A percentile compares a stretch with the other conserved stretches of the same genome.
phyloP scores from a whole-genome alignment of 2,888 invertebrate species.

The Lepidocyrtinus sp. region DNA sequence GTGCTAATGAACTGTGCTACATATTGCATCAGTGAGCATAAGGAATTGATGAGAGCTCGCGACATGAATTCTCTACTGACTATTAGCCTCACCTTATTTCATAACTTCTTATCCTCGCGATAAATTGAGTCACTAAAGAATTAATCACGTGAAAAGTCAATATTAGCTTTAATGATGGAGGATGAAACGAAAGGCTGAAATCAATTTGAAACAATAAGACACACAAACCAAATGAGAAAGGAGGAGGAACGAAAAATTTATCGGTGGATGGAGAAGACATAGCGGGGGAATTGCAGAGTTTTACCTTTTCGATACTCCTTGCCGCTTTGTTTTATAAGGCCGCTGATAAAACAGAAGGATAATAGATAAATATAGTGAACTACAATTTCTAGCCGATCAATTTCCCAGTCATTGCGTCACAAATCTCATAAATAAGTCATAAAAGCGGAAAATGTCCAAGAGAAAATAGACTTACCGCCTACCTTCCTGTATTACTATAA shows the following conservation, averaged over 20 bases:
- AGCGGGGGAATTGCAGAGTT: neutral
- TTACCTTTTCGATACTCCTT: neutral
- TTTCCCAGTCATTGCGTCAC: slow-evolving; percentile 51
- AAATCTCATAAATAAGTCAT: slow-evolving; percentile 58
- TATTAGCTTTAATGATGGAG: slow-evolving; percentile 21
- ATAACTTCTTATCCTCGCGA: neutral
- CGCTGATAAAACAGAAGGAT: neutral
- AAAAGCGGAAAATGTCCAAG: slow-evolving; percentile 35
- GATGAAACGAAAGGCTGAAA: slow-evolving; percentile 8
- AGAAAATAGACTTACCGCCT: neutral
- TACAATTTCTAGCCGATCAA: slow-evolving; percentile 35
- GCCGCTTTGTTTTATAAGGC: neutral
- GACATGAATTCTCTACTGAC: neutral
- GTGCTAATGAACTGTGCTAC: neutral
- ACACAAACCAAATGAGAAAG: neutral
- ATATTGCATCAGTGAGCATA: neutral
- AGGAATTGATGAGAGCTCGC: neutral
- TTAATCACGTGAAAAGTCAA: slow-evolving; percentile 36
- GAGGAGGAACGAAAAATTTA: neutral
- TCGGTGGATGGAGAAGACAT: neutral
- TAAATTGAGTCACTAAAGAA: slow-evolving; percentile 33
- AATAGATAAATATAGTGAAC: neutral
- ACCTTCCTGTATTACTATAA: too few relatives aligned
- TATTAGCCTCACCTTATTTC: neutral
- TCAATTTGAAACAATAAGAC: neutral